Evolutionary conservation across 2,888 invertebrate genomes (phyloP).

Genomic region (Synergus gifuensis): DNA sequence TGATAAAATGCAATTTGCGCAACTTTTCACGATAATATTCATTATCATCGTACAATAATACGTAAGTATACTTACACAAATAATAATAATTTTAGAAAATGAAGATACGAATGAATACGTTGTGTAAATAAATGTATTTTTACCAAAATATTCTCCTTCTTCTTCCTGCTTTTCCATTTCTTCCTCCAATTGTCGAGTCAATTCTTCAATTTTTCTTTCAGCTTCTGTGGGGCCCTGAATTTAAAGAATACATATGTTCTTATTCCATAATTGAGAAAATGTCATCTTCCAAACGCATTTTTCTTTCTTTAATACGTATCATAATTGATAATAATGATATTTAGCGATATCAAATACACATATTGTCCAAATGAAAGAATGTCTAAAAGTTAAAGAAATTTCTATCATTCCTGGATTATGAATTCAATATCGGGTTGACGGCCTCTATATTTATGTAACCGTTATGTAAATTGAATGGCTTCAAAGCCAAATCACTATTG

Average conservation of each 20-base stretch:
- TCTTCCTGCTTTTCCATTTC: slow-evolving; percentile 97
- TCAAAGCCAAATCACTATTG: neutral
- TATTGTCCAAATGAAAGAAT: neutral
- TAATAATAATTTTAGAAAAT: neutral
- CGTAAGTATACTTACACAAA: too few relatives aligned
- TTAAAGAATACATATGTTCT: slow-evolving; percentile 15
- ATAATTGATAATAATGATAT: neutral
- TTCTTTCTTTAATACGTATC: neutral
- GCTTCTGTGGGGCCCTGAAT: slow-evolving; percentile 91
- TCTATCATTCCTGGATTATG: neutral
- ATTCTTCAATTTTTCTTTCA: slow-evolving; percentile 94
- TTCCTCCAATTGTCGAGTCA: slow-evolving; percentile 94
- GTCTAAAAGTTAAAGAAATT: neutral
- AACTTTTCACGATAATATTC: too few relatives aligned
- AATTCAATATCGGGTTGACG: neutral
- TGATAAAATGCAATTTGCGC: too few relatives aligned
- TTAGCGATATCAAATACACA: neutral
- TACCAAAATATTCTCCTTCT: slow-evolving; percentile 98
- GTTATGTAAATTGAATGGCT: neutral
- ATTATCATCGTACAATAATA: too few relatives aligned
- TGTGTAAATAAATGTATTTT: slow-evolving; percentile 62
- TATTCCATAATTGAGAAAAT: neutral
- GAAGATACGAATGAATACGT: neutral
- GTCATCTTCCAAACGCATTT: neutral
- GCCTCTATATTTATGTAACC: neutral